A percentile compares a stretch with the other conserved stretches of the same genome.
Evolutionary conservation across 2,888 invertebrate genomes (phyloP).

Genomic region (Morpho helenor): DNA sequence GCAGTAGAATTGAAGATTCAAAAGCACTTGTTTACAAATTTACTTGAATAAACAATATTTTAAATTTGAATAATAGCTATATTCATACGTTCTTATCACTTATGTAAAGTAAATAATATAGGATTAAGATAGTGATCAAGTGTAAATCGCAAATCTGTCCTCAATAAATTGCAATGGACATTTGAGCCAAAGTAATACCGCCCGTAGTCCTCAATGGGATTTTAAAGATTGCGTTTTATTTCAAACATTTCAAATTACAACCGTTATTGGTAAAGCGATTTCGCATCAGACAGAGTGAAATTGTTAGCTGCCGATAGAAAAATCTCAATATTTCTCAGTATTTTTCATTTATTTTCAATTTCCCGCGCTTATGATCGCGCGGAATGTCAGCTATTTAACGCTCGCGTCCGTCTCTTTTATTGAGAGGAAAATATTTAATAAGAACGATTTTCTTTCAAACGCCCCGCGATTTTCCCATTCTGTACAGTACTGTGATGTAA

Average conservation of each 20-base stretch:
- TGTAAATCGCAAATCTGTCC: not conserved
- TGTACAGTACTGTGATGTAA: slow-evolving; percentile 8
- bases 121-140: too few relatives aligned
- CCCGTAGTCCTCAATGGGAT: slow-evolving; percentile 11
- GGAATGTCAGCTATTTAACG: slow-evolving; percentile 46
- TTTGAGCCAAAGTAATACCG: slow-evolving; percentile 10
- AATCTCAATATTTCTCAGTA: slow-evolving; percentile 35
- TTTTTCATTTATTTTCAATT: slow-evolving; percentile 51
- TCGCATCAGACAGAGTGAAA: slow-evolving; percentile 19
- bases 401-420: slow-evolving; percentile 40
- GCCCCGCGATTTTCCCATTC: slow-evolving; percentile 38
- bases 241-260: slow-evolving; percentile 28
- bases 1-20: too few relatives aligned
- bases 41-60: too few relatives aligned
- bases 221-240: slow-evolving; percentile 23
- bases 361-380: slow-evolving; percentile 42
- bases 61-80: too few relatives aligned
- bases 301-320: slow-evolving; percentile 23
- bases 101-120: too few relatives aligned
- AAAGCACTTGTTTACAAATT: too few relatives aligned
- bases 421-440: slow-evolving; percentile 58
- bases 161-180: slow-evolving; percentile 8
- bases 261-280: slow-evolving; percentile 18
- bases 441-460: slow-evolving; percentile 49
- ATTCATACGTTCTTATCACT: too few relatives aligned